Conservation (phyloP, 1,140 invertebrate genomes). For the Vollenhovia emeryi region DNA sequence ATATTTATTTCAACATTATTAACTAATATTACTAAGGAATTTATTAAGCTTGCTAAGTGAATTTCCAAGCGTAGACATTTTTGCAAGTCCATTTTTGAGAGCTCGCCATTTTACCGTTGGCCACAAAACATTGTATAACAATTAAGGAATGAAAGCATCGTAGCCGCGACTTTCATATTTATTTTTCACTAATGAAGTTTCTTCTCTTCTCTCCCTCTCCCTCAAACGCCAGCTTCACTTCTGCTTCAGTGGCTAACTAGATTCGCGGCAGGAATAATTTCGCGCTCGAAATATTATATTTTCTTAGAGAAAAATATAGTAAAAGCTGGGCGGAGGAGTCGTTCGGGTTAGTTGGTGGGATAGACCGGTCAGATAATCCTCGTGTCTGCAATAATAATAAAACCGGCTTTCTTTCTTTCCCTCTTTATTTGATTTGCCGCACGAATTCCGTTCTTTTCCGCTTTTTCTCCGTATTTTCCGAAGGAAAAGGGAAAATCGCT, state of each 20-base stretch:
- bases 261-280: slow-evolving; percentile 9
- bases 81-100: neutral
- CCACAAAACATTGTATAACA: neutral
- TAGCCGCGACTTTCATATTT: neutral
- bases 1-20: neutral
- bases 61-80: neutral
- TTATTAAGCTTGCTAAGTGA: neutral
- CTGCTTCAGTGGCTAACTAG: neutral
- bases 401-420: neutral
- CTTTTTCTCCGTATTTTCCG: slow-evolving; percentile 5
- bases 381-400: slow-evolving; percentile 28
- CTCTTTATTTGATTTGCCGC: slow-evolving; percentile 1
- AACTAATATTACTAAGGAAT: neutral
- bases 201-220: neutral
- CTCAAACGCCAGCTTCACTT: neutral
- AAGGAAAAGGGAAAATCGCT: neutral
- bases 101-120: neutral
- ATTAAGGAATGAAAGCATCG: neutral
- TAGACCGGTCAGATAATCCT: neutral
- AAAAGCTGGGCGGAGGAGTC: neutral
- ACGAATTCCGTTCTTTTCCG: neutral
- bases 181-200: slow-evolving; percentile 19
- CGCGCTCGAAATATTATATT: slow-evolving; percentile 10
- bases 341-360: neutral
- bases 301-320: neutral